Base-by-base conservation (phyloP, 1,140 invertebrate genomes). In the Panagrolaimus sp. region DNA sequence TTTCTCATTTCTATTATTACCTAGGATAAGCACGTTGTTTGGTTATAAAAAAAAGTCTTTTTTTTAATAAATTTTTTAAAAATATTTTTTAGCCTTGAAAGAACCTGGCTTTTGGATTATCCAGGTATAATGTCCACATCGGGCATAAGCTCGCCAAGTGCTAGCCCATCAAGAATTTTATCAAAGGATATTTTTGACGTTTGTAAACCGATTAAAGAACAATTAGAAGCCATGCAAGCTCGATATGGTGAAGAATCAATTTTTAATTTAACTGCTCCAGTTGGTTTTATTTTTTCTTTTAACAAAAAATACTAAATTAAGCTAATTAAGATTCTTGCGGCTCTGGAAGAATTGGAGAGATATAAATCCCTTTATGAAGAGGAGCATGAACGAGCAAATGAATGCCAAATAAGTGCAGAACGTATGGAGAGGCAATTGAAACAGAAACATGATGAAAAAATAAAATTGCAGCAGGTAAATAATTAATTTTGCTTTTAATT, bases 401-500 rank as follows among this genome's bases (percentile, higher is more conserved):
- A 58, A 58, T 12, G 14, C 17, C 52, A 58, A 26, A 28, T 28
- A 21, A 58, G 4, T 21, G 28, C 28, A 26, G 52, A 58, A 21
- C 52, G 52, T 21, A 12, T 58, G 5, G 52, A 58, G 52, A 12
- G 52, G 10, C 21, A 58, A 21, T 21, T 58, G 17, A n/a, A 21
- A 58, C 52, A 58, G 52, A 58, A 21, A 58, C 52, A 58, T 58
- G 52, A 58, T 28, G 52, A 58, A 58, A 58, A 58, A n/a, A 58
- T 26, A 58, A 21, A 28, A 12, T n/a, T 58, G 17, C 52, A 58
- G 17, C 21, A 58, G 52, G 52, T 58, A 58, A 58, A n/a, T n/a
- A n/a, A 12, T 26, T 58, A 26, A 38, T 38, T 4, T 38, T 38
- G 7, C 32, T 38, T 38, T 38, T n/a, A n/a, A n/a, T n/a, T n/a